Base-by-base conservation (phyloP, 2,113 vertebrate species). In the Struthio camelus region DNA sequence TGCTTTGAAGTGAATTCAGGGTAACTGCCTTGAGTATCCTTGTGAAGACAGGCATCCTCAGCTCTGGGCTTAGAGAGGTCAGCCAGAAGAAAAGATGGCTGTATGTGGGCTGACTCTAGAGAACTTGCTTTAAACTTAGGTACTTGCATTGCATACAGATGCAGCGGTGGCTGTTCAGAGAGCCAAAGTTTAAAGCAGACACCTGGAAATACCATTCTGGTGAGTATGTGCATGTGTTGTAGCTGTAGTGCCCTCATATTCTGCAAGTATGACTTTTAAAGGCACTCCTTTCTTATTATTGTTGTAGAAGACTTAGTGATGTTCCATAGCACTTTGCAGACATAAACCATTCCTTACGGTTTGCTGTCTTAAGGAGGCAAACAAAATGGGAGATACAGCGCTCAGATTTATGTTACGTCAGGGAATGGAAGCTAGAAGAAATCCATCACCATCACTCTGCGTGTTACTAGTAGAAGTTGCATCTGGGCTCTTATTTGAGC, bases 1-100 rank as follows among this genome's bases (percentile, higher is more conserved):
- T 85, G 64, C 94, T 96, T 96, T 94, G 96, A 96, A 95, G 82
- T 82, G 46, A 53, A 24, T 85, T 90, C 58, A 62, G 84, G 69
- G 56, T 1, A 18, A 44, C 30, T 66, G 44, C 53, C 93, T 8
- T 59, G 50, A 93, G 86, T 54, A 40, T 73, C 64, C 70, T 62
- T 53, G 15, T 53, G 79, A 54, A 91, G 82, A 46, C n/a, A 69
- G 32, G 44, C 1, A 2, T 64, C 46, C 59, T 86, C 0, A 0
- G 42, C 59, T 91, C 3, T 8, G 83, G 44, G 46, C 51, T 89
- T 56, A 7, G 58, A 71, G 69, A 42, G 85, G 18, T 40, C 36
- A 85, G 34, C 34, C 42, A 22, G 58, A 50, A n/a, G 38, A 50
- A 66, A 66, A 80, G 27, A 10, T 66, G 28, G 34, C 62, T 90